Percentiles rank a stretch among this genome's conserved stretches.
Evolutionary conservation across 2,113 vertebrate species (phyloP).

Genomic region (Oryzias melastigma): DNA sequence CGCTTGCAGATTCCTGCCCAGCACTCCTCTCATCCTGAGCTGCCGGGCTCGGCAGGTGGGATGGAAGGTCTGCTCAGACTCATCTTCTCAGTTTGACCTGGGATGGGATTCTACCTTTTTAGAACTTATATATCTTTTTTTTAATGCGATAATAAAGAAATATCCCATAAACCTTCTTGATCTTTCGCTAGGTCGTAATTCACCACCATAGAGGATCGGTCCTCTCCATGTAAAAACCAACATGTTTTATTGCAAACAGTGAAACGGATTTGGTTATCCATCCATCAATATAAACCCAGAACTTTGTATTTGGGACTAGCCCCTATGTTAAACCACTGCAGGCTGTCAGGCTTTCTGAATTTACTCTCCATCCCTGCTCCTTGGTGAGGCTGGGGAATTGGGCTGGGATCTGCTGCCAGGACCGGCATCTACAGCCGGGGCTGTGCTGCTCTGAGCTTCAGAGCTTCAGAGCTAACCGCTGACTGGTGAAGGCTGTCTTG

Average conservation of each 20-base stretch:
- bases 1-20: slow-evolving; percentile 78
- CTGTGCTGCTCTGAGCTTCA: slow-evolving; percentile 51
- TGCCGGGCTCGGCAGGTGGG: slow-evolving; percentile 57
- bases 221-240: slow-evolving; percentile 58
- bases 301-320: slow-evolving; percentile 52
- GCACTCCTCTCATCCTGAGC: slow-evolving; percentile 56
- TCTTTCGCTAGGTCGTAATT: slow-evolving; percentile 32
- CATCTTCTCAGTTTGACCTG: slow-evolving; percentile 40
- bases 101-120: slow-evolving; percentile 30
- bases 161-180: slow-evolving; percentile 9
- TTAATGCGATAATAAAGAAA: slow-evolving; percentile 22
- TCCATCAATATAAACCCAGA: slow-evolving; percentile 65
- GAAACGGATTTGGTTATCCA: slow-evolving; percentile 70
- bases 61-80: slow-evolving; percentile 35
- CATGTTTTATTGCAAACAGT: slow-evolving; percentile 69
- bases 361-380: slow-evolving; percentile 52
- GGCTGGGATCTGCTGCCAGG: slow-evolving; percentile 60
- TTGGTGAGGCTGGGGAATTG: slow-evolving; percentile 57
- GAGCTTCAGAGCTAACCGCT: slow-evolving; percentile 65
- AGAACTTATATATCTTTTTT: slow-evolving; percentile 33
- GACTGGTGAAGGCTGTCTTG: slow-evolving; percentile 78
- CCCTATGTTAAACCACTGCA: slow-evolving; percentile 60
- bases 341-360: slow-evolving; percentile 67
- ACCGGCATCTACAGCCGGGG: slow-evolving; percentile 46
- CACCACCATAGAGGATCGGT: slow-evolving; percentile 40